A percentile compares a stretch with the other conserved stretches of the same genome.
phyloP scores from a whole-genome alignment of 2,113 vertebrate genomes.

The Dipodomys ordii region DNA sequence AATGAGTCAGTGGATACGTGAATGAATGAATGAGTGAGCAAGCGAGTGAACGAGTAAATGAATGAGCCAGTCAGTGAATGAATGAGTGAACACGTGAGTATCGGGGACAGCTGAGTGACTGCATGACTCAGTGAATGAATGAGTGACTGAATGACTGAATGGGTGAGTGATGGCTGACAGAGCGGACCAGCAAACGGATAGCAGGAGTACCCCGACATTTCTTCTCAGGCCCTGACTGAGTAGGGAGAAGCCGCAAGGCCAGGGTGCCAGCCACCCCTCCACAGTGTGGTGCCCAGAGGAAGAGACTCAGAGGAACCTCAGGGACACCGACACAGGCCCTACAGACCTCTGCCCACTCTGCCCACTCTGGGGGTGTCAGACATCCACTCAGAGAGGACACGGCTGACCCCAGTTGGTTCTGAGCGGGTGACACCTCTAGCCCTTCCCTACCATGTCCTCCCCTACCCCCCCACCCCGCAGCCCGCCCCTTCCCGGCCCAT shows the following conservation, averaged over 20 bases:
- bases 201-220: neutral
- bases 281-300: too few species aligned
- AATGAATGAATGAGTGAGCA: too few species aligned
- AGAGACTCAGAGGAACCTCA: neutral
- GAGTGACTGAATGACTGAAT: neutral
- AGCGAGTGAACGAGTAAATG: too few species aligned
- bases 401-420: too few species aligned
- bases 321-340: neutral
- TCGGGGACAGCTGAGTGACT: neutral
- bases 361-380: neutral
- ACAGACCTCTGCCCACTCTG: neutral
- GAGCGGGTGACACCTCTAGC: neutral
- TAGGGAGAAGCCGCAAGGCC: neutral
- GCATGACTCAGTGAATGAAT: neutral
- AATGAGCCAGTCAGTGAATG: too few species aligned
- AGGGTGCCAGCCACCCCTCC: too few species aligned
- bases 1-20: neutral
- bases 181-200: fast-evolving
- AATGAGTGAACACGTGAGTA: too few species aligned
- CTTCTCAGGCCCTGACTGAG: neutral
- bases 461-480: too few species aligned
- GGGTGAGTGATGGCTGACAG: neutral
- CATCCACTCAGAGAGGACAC: neutral
- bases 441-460: neutral
- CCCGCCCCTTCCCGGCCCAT: too few species aligned